Percentiles rank a stretch among this genome's conserved stretches.
phyloP scores from a whole-genome alignment of 2,888 invertebrate species.

The Amphipyra tragopoginis region DNA sequence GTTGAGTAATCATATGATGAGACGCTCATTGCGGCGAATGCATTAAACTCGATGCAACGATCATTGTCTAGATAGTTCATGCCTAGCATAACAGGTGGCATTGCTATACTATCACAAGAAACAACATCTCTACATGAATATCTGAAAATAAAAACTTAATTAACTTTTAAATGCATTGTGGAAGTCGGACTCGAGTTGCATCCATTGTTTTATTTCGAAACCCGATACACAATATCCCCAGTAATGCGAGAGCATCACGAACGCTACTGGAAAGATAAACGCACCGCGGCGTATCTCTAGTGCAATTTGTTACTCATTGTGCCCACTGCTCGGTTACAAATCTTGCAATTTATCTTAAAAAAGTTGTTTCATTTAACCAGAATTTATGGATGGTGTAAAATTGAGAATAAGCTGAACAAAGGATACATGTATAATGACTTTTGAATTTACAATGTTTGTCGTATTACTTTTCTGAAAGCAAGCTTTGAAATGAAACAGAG shows the following conservation, averaged over 20 bases:
- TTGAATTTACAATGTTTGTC: slow-evolving; percentile 39
- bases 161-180: slow-evolving; percentile 43
- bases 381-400: slow-evolving; percentile 43
- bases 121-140: background rate
- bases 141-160: slow-evolving; percentile 42
- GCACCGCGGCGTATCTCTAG: slow-evolving; percentile 60
- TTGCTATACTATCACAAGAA: slow-evolving; percentile 11
- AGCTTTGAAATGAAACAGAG: slow-evolving; percentile 4
- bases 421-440: slow-evolving; percentile 35
- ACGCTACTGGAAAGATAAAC: slow-evolving; percentile 65
- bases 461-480: slow-evolving; percentile 26
- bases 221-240: slow-evolving; percentile 44
- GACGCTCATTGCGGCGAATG: too few species aligned
- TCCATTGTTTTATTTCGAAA: slow-evolving; percentile 52
- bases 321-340: slow-evolving; percentile 54
- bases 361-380: slow-evolving; percentile 51
- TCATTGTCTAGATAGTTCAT: slow-evolving; percentile 26
- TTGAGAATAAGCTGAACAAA: slow-evolving; percentile 36
- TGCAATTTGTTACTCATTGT: slow-evolving; percentile 79
- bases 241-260: slow-evolving; percentile 56
- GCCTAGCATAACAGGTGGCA: slow-evolving; percentile 22
- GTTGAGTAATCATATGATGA: too few species aligned
- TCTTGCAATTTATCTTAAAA: slow-evolving; percentile 61
- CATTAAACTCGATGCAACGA: slow-evolving; percentile 8
- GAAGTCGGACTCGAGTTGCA: slow-evolving; percentile 44